A percentile compares a stretch with the other conserved stretches of the same genome.
These are phyloP conservation scores for Thymelicus lineola DNA, from an alignment of 2,888 invertebrate species.

Conservation along the genomic window DNA sequence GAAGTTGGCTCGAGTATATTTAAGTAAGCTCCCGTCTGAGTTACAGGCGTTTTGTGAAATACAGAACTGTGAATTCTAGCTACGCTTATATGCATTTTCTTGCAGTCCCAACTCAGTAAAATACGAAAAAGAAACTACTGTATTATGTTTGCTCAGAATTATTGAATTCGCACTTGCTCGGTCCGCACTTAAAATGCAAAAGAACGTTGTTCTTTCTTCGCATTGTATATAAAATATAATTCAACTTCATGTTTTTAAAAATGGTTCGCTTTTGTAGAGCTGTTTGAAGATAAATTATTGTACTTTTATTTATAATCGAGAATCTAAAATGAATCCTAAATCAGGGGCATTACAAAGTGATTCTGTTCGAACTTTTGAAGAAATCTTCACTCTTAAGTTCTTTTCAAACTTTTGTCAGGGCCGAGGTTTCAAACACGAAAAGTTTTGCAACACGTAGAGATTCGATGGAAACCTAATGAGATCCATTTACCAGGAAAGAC, in stretches of 20 bases:
- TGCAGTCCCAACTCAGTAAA: slow-evolving; percentile 27
- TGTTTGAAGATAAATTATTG: not conserved
- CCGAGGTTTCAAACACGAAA: slow-evolving; percentile 32
- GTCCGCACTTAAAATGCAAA: slow-evolving; percentile 26
- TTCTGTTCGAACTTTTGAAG: slow-evolving; percentile 9
- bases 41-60: slow-evolving; percentile 41
- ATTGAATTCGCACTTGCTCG: slow-evolving; percentile 37
- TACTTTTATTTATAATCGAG: slow-evolving; percentile 3
- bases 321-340: slow-evolving; percentile 15
- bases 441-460: slow-evolving; percentile 30
- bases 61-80: slow-evolving; percentile 33
- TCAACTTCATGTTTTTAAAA: slow-evolving; percentile 4
- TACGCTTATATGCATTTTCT: slow-evolving; percentile 39
- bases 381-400: slow-evolving; percentile 27
- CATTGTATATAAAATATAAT: not conserved
- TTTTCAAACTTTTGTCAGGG: slow-evolving; percentile 20
- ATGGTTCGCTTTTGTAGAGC: not conserved
- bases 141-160: slow-evolving; percentile 39
- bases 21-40: slow-evolving; percentile 40
- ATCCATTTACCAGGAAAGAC: slow-evolving; percentile 33
- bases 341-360: slow-evolving; percentile 3
- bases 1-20: slow-evolving; percentile 41
- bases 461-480: slow-evolving; percentile 38
- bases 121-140: slow-evolving; percentile 34
- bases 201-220: slow-evolving; percentile 22